Conservation (phyloP, 2,113 vertebrate genomes). For the Muntiacus reevesi region DNA sequence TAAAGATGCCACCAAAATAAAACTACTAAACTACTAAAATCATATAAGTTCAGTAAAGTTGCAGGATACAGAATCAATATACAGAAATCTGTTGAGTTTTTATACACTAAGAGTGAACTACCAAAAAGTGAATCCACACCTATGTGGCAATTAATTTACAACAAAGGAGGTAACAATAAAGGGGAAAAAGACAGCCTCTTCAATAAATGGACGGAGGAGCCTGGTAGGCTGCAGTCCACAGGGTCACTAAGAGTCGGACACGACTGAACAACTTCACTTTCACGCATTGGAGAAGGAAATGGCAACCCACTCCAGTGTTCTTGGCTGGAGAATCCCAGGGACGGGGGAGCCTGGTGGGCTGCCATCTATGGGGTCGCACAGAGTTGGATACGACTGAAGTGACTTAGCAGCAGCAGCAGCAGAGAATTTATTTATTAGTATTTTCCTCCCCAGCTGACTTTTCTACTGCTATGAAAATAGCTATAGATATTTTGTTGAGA, state of each 20-base stretch:
- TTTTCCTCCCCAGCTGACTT: background rate
- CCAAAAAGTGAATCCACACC: background rate
- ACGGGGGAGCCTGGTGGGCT: too few species aligned
- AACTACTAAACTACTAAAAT: background rate
- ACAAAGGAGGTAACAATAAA: background rate
- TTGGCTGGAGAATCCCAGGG: too few species aligned
- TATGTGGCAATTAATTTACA: background rate
- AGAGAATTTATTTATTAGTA: background rate
- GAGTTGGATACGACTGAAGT: too few species aligned
- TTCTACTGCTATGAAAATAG: background rate
- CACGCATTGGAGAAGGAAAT: too few species aligned
- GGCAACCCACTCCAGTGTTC: too few species aligned
- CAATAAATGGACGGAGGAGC: background rate
- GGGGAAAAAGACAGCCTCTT: background rate
- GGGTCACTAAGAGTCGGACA: too few species aligned
- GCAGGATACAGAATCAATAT: background rate
- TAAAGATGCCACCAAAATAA: background rate
- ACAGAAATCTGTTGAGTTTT: background rate
- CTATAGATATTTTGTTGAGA: background rate
- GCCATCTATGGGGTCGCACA: too few species aligned
- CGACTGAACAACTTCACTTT: too few species aligned
- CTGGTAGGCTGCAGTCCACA: too few species aligned
- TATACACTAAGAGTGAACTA: background rate
- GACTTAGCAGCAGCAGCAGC: too few species aligned
- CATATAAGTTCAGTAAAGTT: background rate